Evolutionary conservation across 2,113 vertebrate species (phyloP).

Genomic region (Corynorhinus townsendii): DNA sequence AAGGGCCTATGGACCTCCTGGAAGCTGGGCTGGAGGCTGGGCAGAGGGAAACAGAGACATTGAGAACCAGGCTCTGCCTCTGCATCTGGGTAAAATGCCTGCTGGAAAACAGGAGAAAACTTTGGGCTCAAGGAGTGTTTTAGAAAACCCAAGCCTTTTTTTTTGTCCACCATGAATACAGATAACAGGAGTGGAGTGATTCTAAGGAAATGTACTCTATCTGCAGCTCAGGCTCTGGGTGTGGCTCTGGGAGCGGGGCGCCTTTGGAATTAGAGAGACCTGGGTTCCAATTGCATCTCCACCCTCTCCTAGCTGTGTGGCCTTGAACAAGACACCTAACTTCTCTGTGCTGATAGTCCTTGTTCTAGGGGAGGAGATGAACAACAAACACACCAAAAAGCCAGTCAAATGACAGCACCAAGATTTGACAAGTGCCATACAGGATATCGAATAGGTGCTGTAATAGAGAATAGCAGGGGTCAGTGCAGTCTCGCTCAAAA

Average conservation of each 20-base stretch:
- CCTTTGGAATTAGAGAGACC: background rate
- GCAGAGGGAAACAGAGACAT: fast-evolving
- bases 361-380: background rate
- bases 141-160: background rate
- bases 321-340: background rate
- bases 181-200: background rate
- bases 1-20: background rate
- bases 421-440: background rate
- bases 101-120: background rate
- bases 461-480: background rate
- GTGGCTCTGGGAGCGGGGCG: fast-evolving
- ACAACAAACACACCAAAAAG: background rate
- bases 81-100: background rate
- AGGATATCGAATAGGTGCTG: background rate
- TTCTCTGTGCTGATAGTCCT: background rate
- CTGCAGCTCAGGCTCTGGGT: background rate
- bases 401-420: background rate
- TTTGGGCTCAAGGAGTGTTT: background rate
- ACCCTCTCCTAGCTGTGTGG: background rate
- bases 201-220: background rate
- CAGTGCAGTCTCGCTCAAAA: background rate
- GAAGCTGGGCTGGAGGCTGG: background rate
- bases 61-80: background rate
- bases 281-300: background rate
- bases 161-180: background rate